Conservation (phyloP, 2,888 invertebrate species). For the Biston betularia region DNA sequence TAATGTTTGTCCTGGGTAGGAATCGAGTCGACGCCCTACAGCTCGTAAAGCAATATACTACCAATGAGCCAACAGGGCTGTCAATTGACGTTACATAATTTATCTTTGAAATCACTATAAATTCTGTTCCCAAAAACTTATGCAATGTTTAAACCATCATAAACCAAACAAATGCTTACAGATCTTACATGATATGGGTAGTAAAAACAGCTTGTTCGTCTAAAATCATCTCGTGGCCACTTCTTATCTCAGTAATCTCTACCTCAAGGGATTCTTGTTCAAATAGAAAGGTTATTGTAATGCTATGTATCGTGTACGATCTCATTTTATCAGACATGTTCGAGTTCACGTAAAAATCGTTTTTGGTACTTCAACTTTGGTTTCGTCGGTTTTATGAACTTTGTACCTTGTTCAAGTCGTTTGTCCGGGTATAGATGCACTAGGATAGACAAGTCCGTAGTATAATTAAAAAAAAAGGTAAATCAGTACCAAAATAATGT, state of each 20-base stretch:
- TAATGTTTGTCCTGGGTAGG: too few relatives aligned
- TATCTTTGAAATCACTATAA: neutral
- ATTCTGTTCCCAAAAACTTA: slow-evolving; percentile 11
- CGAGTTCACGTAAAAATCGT: slow-evolving; percentile 31
- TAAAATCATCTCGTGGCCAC: slow-evolving; percentile 24
- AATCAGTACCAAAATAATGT: too few relatives aligned
- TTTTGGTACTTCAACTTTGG: slow-evolving; percentile 13
- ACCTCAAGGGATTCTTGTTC: slow-evolving; percentile 42
- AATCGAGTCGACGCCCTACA: too few relatives aligned
- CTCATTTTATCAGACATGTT: slow-evolving; percentile 46
- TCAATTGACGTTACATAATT: too few relatives aligned
- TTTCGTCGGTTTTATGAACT: slow-evolving; percentile 23
- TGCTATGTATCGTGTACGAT: slow-evolving; percentile 51
- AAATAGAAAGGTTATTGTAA: slow-evolving; percentile 51
- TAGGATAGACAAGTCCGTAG: neutral
- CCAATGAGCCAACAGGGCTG: too few relatives aligned
- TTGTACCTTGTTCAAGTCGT: slow-evolving; percentile 3
- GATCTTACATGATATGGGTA: slow-evolving; percentile 24
- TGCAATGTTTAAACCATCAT: slow-evolving; percentile 31
- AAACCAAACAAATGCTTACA: slow-evolving; percentile 30
- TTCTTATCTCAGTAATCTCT: slow-evolving; percentile 31
- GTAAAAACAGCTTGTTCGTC: slow-evolving; percentile 33
- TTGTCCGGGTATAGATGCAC: slow-evolving; percentile 10
- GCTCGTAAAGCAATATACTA: too few relatives aligned
- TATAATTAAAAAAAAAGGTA: too few relatives aligned